Base-by-base conservation (phyloP, 2,888 invertebrate genomes). In the Cephonodes hylas region DNA sequence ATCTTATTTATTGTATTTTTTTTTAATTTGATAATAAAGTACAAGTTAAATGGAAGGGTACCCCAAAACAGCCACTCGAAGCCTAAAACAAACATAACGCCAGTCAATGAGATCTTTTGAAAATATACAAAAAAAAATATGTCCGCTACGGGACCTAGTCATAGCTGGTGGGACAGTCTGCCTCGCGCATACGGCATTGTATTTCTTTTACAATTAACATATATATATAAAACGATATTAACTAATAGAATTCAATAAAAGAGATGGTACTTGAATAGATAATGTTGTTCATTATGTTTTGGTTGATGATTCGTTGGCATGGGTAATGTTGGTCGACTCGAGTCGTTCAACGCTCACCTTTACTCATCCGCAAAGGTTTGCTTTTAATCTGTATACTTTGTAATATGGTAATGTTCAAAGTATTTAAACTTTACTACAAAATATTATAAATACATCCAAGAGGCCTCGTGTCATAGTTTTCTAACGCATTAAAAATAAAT, bases 81-180 rank as follows among this genome's bases (percentile, higher is more conserved):
- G 76, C 76, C 77, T 75, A 77, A 78, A 68, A 59, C n/a, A 18
- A 59, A 63, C 25, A 78, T 76, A 83, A 81, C 83, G 88, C 82
- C 85, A 86, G 84, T 81, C 80, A 71, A 75, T 88, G 89, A 89
- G 89, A 89, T 89, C 89, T 85, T 85, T 80, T 70, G 76, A 81
- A 84, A 84, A 81, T 86, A 85, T 80, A 85, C 79, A 80, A 81
- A 79, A 80, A 79, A 73, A 80, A 73, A 81, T 79, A 77, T 81
- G 82, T 83, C 85, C 88, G 73, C 73, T 70, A 64, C 63, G 73
- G 81, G 82, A 86, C 86, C 83, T 86, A 88, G 82, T 86, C 84
- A 81, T 34, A 67, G 72, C 76, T 87, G 91, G 91, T 91, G 91
- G 91, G 91, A 84, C 84, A 79, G 75, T 77, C 85, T 88, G 91